Percentiles rank a stretch among this genome's conserved stretches.
These are phyloP conservation scores for Leptothorax acervorum DNA, from an alignment of 2,888 invertebrate species.

Conservation along the genomic window DNA sequence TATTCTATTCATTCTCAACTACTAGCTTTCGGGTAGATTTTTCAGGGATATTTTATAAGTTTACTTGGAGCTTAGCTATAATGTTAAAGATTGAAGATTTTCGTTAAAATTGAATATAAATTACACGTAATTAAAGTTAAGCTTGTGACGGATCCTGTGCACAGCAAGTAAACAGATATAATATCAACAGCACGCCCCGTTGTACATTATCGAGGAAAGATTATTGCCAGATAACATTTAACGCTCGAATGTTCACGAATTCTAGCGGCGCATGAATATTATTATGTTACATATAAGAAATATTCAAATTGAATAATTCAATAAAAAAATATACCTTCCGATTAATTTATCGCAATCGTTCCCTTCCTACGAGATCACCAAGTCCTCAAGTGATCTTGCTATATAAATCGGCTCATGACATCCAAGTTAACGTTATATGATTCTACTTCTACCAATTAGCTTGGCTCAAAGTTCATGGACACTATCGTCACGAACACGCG, in stretches of 20 bases:
- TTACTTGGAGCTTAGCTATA: not conserved
- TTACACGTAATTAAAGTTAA: not conserved
- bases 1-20: no score
- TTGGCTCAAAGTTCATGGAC: constrained; percentile 61
- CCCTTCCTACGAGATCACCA: not conserved
- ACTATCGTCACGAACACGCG: not conserved
- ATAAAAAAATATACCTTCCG: not conserved
- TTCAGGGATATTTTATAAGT: not conserved
- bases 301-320: not conserved
- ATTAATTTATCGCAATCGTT: not conserved
- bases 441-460: constrained; percentile 52
- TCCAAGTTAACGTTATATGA: constrained; percentile 2
- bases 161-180: not conserved
- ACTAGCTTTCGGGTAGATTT: not conserved
- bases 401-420: constrained; percentile 3
- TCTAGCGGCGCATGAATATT: not conserved
- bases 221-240: constrained; percentile 1
- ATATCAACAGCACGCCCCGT: not conserved
- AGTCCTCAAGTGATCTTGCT: not conserved
- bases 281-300: not conserved
- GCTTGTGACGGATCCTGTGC: not conserved
- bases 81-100: not conserved
- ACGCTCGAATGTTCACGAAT: not conserved
- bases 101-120: not conserved
- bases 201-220: not conserved